Conservation (phyloP, 2,888 invertebrate genomes). For the Dugesia japonica region DNA sequence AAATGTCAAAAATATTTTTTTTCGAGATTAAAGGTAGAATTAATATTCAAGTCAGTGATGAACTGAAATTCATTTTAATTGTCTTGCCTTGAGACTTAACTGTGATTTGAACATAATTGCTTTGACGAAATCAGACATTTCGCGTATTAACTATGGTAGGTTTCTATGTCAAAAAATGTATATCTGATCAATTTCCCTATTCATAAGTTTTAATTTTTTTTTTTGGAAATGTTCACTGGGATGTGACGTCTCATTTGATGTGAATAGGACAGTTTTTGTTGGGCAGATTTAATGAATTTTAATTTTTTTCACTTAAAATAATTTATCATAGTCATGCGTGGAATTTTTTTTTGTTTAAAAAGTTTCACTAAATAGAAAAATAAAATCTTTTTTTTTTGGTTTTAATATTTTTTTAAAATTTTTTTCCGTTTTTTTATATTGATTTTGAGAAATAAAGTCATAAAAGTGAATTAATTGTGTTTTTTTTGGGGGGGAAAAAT, state of each 20-base stretch:
- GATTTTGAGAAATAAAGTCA: too few species aligned
- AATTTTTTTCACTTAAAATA: too few species aligned
- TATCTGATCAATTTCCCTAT: conserved; percentile 2
- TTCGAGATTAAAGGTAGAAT: conserved; percentile 4
- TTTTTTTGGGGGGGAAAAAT: too few species aligned
- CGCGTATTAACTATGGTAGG: neutral
- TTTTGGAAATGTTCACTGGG: neutral
- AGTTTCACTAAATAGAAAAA: too few species aligned
- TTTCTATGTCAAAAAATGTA: conserved; percentile 2
- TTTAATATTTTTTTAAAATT: too few species aligned
- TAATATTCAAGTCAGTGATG: neutral
- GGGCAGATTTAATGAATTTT: conserved; percentile 6
- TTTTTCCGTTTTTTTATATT: too few species aligned
- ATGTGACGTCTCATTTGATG: conserved; percentile 15
- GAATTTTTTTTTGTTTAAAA: too few species aligned
- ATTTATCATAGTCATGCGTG: too few species aligned
- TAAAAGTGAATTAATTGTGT: too few species aligned
- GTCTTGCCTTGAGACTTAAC: neutral
- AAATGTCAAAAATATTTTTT: neutral
- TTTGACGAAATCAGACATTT: conserved; percentile 14
- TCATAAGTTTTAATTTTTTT: neutral
- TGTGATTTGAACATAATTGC: conserved; percentile 11
- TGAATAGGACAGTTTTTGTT: conserved; percentile 11
- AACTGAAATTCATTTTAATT: neutral
- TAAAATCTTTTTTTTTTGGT: too few species aligned